These are phyloP conservation scores for Steatornis caripensis DNA, from an alignment of 2,113 vertebrate species.

Conservation along the genomic window DNA sequence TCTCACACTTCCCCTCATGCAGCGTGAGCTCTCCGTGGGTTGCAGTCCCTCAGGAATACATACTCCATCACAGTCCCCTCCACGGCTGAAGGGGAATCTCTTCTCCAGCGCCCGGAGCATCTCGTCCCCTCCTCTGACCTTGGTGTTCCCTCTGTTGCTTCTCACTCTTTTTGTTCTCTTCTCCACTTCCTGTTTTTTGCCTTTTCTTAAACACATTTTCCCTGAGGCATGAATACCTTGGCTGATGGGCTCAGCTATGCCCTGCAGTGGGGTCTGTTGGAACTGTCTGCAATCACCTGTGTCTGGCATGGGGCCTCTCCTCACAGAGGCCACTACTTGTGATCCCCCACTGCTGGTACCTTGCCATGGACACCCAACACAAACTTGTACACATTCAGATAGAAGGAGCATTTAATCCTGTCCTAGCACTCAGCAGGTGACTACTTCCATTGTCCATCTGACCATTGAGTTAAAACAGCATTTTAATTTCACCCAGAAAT, in stretches of 20 bases:
- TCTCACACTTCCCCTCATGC: no score
- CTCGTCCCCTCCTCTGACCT: background rate
- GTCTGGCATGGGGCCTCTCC: background rate
- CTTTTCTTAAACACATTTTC: no score
- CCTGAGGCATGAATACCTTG: no score
- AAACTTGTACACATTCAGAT: background rate
- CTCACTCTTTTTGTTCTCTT: background rate
- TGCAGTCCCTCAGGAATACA: background rate
- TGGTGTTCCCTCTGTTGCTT: background rate
- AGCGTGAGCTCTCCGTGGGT: background rate
- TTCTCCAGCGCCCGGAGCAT: rapidly evolving
- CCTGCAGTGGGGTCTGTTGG: no score
- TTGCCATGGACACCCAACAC: background rate
- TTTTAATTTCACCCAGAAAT: background rate
- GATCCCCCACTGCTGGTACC: background rate
- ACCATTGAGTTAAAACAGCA: background rate
- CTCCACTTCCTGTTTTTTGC: background rate
- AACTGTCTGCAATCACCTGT: background rate
- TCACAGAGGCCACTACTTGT: background rate
- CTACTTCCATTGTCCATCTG: background rate
- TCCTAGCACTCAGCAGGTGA: background rate
- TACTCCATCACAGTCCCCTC: background rate
- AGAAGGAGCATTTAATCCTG: background rate
- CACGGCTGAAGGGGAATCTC: background rate
- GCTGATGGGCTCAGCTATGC: no score